phyloP scores from a whole-genome alignment of 1,140 invertebrate genomes.

The Bombus polaris region DNA sequence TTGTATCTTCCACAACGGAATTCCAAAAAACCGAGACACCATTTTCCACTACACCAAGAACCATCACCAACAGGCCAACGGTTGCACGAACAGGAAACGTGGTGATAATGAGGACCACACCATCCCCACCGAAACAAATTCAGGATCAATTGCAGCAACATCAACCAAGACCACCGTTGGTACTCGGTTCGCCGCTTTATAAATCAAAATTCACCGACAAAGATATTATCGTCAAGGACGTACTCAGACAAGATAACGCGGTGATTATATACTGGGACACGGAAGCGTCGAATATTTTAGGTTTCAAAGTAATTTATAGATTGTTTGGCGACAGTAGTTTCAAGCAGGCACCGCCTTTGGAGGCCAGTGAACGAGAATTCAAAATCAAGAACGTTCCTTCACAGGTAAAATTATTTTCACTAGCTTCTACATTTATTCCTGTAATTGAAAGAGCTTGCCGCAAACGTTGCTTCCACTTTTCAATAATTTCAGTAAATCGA shows the following conservation, averaged over 20 bases:
- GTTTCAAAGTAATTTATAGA: conserved; percentile 94
- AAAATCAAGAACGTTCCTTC: conserved; percentile 95
- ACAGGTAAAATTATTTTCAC: conserved; percentile 84
- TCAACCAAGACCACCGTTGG: conserved; percentile 87
- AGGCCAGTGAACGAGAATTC: conserved; percentile 93
- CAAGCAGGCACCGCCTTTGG: conserved; percentile 93
- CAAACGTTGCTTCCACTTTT: too few relatives aligned
- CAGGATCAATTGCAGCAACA: conserved; percentile 73
- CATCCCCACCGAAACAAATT: conserved; percentile 74
- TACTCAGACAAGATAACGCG: conserved; percentile 92
- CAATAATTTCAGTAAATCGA: too few relatives aligned
- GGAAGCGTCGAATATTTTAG: conserved; percentile 91
- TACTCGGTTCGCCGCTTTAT: conserved; percentile 87
- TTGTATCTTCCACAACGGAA: conserved; percentile 66
- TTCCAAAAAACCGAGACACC: conserved; percentile 62
- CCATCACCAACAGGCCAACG: conserved; percentile 71
- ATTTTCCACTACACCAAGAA: conserved; percentile 67
- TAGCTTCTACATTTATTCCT: neutral
- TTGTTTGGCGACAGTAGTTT: conserved; percentile 95
- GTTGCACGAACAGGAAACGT: conserved; percentile 80
- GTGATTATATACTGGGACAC: conserved; percentile 96
- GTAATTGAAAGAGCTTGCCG: too few relatives aligned
- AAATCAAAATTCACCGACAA: conserved; percentile 86
- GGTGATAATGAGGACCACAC: conserved; percentile 78
- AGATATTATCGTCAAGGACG: conserved; percentile 93